Evolutionary conservation across 2,797 vertebrate species (phyloP).

Genomic region (Microchirus variegatus): DNA sequence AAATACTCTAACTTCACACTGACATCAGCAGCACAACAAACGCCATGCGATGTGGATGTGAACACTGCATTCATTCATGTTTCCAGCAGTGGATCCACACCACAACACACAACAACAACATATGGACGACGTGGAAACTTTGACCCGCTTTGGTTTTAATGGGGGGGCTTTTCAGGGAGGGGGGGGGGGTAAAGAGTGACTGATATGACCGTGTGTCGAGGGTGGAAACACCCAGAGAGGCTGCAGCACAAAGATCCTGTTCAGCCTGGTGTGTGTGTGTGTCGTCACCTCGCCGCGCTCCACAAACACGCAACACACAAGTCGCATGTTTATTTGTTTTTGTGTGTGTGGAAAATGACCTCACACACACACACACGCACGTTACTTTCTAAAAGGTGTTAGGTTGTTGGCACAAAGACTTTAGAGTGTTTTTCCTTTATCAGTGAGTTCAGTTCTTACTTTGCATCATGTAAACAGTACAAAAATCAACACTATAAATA

Average conservation of each 20-base stretch:
- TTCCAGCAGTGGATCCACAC: constrained; percentile 47
- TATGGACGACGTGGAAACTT: constrained; percentile 63
- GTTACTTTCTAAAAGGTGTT: constrained; percentile 28
- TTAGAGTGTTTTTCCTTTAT: constrained; percentile 6
- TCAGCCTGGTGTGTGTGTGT: constrained; percentile 28
- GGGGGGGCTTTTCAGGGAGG: constrained; percentile 28
- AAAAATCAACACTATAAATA: constrained; percentile 31
- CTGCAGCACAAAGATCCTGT: constrained; percentile 46
- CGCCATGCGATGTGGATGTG: constrained; percentile 12
- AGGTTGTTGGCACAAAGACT: constrained; percentile 51
- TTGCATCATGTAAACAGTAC: constrained; percentile 13
- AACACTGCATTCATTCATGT: constrained; percentile 26
- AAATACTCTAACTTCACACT: constrained; percentile 12
- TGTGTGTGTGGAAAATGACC: constrained; percentile 52
- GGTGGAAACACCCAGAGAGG: constrained; percentile 40
- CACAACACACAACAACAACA: constrained; percentile 63
- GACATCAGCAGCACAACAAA: constrained; percentile 41
- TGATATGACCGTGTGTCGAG: constrained; percentile 18
- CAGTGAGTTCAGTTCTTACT: neutral
- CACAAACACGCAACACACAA: constrained; percentile 18
- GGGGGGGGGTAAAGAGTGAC: constrained; percentile 27
- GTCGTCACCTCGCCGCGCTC: constrained; percentile 23
- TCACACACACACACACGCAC: constrained; percentile 29
- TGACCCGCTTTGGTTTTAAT: constrained; percentile 39
- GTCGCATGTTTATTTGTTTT: constrained; percentile 24